These are phyloP conservation scores for Hystrix brachyura DNA, from an alignment of 2,113 vertebrate genomes.

Conservation along the genomic window DNA sequence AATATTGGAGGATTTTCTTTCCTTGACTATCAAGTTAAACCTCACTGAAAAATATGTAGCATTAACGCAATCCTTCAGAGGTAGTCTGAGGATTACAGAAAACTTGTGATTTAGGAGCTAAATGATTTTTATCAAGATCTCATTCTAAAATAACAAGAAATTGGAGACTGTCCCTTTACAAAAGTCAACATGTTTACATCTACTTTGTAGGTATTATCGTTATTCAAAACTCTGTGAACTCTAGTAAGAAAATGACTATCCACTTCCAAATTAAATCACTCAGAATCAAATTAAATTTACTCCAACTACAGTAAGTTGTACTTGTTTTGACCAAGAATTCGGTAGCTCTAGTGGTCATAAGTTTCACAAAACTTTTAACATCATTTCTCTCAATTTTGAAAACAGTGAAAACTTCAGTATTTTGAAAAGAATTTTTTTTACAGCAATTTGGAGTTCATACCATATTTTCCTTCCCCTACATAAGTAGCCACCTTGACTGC, in stretches of 20 bases:
- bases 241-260: not conserved
- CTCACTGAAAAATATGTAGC: not conserved
- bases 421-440: not conserved
- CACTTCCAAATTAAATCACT: slow-evolving; percentile 27
- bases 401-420: not conserved
- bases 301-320: not conserved
- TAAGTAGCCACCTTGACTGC: not conserved
- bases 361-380: slow-evolving; percentile 10
- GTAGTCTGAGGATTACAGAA: not conserved
- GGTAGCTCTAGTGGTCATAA: not conserved
- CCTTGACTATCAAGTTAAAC: slow-evolving; percentile 28
- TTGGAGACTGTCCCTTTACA: not conserved
- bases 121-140: not conserved
- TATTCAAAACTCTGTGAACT: slow-evolving; percentile 10
- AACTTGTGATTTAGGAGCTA: not conserved
- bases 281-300: slow-evolving; percentile 40
- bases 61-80: not conserved
- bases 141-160: slow-evolving; percentile 33
- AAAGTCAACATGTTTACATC: not conserved
- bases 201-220: not conserved
- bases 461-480: not conserved
- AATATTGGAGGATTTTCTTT: not conserved
- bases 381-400: slow-evolving; percentile 28
- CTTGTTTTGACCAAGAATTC: slow-evolving; percentile 10
- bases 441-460: not conserved